A percentile compares a stretch with the other conserved stretches of the same genome.
Evolutionary conservation across 2,888 invertebrate species (phyloP).

Genomic region (Xestoiulus laeticollis): DNA sequence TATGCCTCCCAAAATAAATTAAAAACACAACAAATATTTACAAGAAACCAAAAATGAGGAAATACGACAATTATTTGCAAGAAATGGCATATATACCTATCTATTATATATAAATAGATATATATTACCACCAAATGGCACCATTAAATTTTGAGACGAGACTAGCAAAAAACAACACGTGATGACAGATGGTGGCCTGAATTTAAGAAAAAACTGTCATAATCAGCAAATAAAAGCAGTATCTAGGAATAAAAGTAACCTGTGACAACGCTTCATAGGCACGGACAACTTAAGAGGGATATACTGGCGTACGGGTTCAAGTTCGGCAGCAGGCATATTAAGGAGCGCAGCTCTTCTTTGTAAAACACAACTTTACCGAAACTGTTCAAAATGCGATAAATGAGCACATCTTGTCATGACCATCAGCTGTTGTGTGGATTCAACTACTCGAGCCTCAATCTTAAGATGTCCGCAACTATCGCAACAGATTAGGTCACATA

Average conservation of each 20-base stretch:
- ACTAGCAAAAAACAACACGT: conserved; percentile 9
- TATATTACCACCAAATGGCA: conserved; percentile 9
- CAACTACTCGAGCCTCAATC: background rate
- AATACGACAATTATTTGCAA: conserved; percentile 1
- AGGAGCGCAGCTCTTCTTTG: background rate
- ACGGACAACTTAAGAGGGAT: background rate
- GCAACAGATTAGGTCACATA: background rate
- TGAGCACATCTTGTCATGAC: too few species aligned
- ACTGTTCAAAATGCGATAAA: background rate
- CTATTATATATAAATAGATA: background rate
- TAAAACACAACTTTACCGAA: background rate
- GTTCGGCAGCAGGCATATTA: background rate
- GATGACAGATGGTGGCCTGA: background rate
- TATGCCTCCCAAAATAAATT: conserved; percentile 9
- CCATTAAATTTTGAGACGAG: conserved; percentile 9
- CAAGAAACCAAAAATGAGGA: conserved; percentile 1
- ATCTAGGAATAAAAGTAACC: conserved; percentile 9
- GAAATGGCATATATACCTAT: background rate
- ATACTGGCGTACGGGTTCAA: background rate
- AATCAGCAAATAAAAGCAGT: background rate
- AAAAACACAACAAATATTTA: conserved; percentile 1
- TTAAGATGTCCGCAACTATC: background rate
- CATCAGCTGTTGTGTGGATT: background rate
- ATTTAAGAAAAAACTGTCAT: background rate
- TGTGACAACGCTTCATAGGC: background rate